phyloP scores from a whole-genome alignment of 2,113 vertebrate genomes.

The Typhlomys cinereus region DNA sequence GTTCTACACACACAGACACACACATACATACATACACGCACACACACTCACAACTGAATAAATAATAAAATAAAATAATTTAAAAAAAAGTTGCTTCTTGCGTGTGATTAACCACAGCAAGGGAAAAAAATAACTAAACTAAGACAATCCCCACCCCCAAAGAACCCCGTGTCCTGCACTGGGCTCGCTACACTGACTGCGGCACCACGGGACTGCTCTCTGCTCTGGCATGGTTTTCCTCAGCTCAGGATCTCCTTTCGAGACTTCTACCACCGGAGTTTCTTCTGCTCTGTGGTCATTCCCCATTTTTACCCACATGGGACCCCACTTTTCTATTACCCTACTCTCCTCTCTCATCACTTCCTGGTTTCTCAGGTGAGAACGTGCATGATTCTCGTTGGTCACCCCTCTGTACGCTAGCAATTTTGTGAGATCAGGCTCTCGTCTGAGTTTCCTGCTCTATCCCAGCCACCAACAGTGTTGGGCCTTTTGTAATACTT shows the following conservation, averaged over 20 bases:
- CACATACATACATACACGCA: no score
- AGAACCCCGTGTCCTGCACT: no score
- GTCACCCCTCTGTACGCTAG: accelerated
- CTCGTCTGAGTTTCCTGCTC: background rate
- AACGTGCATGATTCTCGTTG: background rate
- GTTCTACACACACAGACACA: no score
- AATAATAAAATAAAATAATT: no score
- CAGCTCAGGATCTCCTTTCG: background rate
- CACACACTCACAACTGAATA: no score
- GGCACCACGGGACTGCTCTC: no score
- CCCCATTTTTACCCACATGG: background rate
- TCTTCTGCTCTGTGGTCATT: background rate
- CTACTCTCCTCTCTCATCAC: background rate
- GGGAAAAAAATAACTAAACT: no score
- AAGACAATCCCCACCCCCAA: no score
- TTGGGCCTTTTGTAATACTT: background rate
- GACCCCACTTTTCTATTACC: background rate
- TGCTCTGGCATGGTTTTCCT: background rate
- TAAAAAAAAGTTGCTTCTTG: no score
- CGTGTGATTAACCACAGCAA: no score
- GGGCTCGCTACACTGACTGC: background rate
- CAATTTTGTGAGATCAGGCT: background rate
- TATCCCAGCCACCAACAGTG: background rate
- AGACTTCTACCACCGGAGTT: background rate
- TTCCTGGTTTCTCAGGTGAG: background rate